Evolutionary conservation across 2,113 vertebrate genomes (phyloP), one percentile per base, ranked within the genome.

Genomic region (Epinephelus cyanopodus): DNA sequence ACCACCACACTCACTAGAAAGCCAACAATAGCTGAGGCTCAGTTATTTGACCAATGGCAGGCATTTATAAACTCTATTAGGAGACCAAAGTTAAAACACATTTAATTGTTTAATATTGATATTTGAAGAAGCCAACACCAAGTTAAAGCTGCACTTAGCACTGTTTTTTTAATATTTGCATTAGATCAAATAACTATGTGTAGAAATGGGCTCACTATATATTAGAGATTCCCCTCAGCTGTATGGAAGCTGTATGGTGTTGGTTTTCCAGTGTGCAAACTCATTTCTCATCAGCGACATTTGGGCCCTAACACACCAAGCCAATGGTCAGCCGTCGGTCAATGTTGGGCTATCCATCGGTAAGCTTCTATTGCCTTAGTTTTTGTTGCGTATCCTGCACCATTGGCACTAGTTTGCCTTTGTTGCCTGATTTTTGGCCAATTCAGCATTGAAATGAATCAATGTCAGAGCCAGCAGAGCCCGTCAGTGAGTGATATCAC

Each of bases 1-100:
- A 81, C 60, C 63, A 64, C 63, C 53, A 77, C 73, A 75, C 57
- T 62, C 37, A 23, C 60, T 11, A 17, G 62, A 65, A 62, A 70
- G 25, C 54, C 39, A 54, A 75, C 33, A 78, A 77, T 15, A 65
- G 72, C 57, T 33, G 67, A 85, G n/a, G 27, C 23, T 79, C n/a
- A 74, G 42, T 70, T 78, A 58, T 82, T 68, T 23, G 29, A 66
- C 50, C 37, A 64, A 72, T 33, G 29, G 27, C 29, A 56, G 63
- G 33, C 11, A 64, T 71, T 81, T 15, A 56, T 8, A 82, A 60
- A 33, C 25, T 42, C 37, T 42, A 66, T 42, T 15, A 67, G 48
- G 13, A 10, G 14, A 65, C 6, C 2, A 45, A 47, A 50, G 68
- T 63, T 77, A n/a, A 29, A 82, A 77, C 37, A n/a, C 39, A 66